Conservation (phyloP, 2,113 vertebrate species). For the Psilopogon haemacephalus region DNA sequence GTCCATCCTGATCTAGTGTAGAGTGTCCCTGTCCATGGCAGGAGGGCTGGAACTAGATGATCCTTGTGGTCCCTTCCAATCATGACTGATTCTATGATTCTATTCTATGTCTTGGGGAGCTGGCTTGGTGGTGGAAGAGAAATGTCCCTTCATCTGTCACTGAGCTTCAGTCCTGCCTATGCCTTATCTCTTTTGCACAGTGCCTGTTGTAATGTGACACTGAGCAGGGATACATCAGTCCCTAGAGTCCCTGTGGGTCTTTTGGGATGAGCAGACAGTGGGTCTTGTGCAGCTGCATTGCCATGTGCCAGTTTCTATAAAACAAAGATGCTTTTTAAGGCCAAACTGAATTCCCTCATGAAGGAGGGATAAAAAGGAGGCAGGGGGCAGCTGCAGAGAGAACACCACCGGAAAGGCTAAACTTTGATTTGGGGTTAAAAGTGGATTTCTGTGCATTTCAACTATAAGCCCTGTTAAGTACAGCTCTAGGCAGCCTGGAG, state of each 20-base stretch:
- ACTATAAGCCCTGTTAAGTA: neutral
- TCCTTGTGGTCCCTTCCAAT: no score
- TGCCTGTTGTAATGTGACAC: fast-evolving
- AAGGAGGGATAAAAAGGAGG: neutral
- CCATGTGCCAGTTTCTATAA: neutral
- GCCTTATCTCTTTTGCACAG: neutral
- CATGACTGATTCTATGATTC: no score
- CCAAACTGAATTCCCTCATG: neutral
- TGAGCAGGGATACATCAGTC: neutral
- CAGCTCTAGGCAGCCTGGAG: constrained; percentile 35
- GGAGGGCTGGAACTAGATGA: no score
- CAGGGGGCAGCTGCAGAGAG: neutral
- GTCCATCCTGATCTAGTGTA: no score
- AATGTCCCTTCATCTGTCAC: neutral
- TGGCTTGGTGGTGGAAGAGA: neutral
- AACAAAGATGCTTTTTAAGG: neutral
- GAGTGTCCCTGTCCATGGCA: no score
- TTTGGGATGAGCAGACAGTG: neutral
- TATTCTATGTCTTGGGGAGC: neutral
- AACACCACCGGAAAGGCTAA: neutral
- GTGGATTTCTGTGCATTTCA: neutral
- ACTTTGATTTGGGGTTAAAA: constrained; percentile 30
- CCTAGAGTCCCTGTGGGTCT: neutral
- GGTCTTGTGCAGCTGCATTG: neutral
- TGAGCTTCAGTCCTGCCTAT: neutral